phyloP scores from a whole-genome alignment of 2,113 vertebrate genomes.

The Nesoenas mayeri region DNA sequence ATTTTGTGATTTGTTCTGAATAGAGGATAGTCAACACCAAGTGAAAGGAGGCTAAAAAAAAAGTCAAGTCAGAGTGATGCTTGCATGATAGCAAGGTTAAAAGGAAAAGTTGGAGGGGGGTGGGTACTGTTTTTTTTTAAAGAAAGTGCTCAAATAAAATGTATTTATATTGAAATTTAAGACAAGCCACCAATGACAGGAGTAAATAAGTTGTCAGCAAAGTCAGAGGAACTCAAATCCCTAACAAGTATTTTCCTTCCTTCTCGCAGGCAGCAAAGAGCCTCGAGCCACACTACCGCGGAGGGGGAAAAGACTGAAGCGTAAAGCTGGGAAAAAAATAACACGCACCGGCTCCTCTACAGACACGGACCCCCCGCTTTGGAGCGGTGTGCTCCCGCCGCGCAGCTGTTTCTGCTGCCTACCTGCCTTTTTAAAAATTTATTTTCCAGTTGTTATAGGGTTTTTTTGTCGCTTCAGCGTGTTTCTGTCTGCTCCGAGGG shows the following conservation, averaged over 20 bases:
- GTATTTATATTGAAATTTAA: neutral
- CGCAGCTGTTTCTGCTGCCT: neutral
- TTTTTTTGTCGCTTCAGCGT: neutral
- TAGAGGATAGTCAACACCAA: accelerated
- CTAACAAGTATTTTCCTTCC: neutral
- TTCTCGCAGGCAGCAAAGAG: neutral
- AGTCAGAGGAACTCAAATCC: neutral
- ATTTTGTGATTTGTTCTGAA: neutral
- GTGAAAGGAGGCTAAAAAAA: neutral
- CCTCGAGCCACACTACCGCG: accelerated
- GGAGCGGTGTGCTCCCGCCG: too few species aligned
- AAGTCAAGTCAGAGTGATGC: neutral
- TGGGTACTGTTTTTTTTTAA: neutral
- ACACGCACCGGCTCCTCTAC: accelerated
- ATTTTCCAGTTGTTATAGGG: neutral
- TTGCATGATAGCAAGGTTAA: neutral
- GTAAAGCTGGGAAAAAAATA: accelerated
- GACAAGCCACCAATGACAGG: neutral
- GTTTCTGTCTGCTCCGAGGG: too few species aligned
- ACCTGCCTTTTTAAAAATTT: too few species aligned
- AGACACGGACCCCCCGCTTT: accelerated
- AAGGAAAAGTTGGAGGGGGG: neutral
- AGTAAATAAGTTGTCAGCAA: neutral
- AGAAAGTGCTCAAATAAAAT: neutral
- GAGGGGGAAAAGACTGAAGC: too few species aligned